phyloP scores from a whole-genome alignment of 2,888 invertebrate genomes.

The Mamestra brassicae region DNA sequence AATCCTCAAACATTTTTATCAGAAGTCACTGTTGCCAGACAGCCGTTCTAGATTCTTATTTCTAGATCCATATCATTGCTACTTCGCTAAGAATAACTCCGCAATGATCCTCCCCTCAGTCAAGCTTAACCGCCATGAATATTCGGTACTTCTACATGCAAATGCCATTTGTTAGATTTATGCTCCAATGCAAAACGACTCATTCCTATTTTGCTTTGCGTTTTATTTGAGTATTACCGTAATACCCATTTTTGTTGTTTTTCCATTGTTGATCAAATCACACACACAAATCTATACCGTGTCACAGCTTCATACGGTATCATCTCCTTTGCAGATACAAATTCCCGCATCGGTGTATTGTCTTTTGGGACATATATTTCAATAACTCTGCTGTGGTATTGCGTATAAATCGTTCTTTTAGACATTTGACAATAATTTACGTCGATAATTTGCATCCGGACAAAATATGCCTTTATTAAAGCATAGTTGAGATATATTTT shows the following conservation, averaged over 20 bases:
- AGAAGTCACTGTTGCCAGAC: background rate
- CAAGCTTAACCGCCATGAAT: conserved; percentile 69
- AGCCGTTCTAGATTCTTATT: conserved; percentile 29
- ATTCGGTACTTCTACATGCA: conserved; percentile 77
- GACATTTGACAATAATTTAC: conserved; percentile 86
- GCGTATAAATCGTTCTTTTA: conserved; percentile 88
- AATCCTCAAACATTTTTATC: conserved; percentile 28
- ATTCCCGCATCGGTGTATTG: conserved; percentile 76
- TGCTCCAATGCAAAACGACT: conserved; percentile 83
- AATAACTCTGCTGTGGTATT: conserved; percentile 85
- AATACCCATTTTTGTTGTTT: conserved; percentile 83
- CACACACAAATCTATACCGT: conserved; percentile 71
- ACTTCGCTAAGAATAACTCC: conserved; percentile 63
- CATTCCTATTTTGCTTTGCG: conserved; percentile 84
- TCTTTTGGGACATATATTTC: conserved; percentile 89
- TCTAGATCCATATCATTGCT: conserved; percentile 48
- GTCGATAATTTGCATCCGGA: conserved; percentile 81
- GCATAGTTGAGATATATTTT: conserved; percentile 71
- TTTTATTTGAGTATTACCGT: conserved; percentile 84
- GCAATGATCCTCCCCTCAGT: conserved; percentile 55
- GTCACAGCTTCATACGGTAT: conserved; percentile 71
- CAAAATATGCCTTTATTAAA: conserved; percentile 75
- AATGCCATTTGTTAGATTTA: conserved; percentile 85
- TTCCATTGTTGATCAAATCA: conserved; percentile 68
- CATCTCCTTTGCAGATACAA: conserved; percentile 69